Base-by-base conservation (phyloP, 2,113 vertebrate species). In the Oceanites oceanicus region DNA sequence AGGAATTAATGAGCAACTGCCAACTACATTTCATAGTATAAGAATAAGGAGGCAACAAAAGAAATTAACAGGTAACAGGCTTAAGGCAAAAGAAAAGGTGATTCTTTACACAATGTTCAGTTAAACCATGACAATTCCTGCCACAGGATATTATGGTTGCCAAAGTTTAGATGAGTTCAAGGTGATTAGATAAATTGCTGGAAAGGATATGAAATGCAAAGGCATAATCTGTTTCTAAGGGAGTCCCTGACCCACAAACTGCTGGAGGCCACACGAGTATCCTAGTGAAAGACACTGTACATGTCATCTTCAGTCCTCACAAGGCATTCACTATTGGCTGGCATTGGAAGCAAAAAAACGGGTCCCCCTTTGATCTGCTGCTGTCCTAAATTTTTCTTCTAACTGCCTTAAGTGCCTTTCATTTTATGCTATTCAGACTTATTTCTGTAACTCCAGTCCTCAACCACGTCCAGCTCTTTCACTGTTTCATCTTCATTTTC, bases 291-390 rank as follows among this genome's bases (percentile, higher is more conserved):
- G 10, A 22, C 30, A 25, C 15, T 19, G 23, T 6, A 40, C 0
- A 0, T 10, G 9, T 11, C 30, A 61, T 18, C 19, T 62, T 59
- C 44, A 34, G 34, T 40, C 40, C 72, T 70, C 40, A 15, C 0
- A 3, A 34, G 20, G 7, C 17, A 17, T 34, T 82, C 36, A 2
- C 7, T 61, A 12, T 20, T 0, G 0, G 38, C 10, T 1, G 5
- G 10, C 3, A 3, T 2, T 70, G 45, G 78, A 70, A 86, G 13
- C 15, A 82, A 93, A 88, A 52, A 8, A 68, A 5, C 13, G 30
- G 5, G 21, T 55, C 7, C 15, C 9, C 29, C 55, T 77, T 66
- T 49, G n/a, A 70, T 40, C 45, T 67, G 32, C 55, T 67, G 63
- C 18, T 27, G 50, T 38, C 45, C 29, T 53, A 20, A 15, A 5